Percentiles rank a stretch among this genome's conserved stretches.
These are phyloP conservation scores for Sparidentex hasta DNA, from an alignment of 2,797 vertebrate genomes.

Conservation along the genomic window DNA sequence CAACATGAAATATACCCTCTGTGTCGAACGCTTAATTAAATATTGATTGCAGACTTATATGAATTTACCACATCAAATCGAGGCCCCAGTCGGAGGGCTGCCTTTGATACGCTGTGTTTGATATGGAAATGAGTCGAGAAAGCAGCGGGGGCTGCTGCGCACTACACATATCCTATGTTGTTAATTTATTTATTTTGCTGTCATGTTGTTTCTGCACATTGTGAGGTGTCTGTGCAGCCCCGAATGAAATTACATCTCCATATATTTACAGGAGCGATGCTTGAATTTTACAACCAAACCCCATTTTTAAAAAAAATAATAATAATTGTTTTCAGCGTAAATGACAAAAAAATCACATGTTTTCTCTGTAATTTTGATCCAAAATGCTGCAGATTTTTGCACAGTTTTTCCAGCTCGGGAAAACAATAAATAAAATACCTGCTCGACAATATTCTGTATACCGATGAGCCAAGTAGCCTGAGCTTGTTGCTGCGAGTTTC, in stretches of 20 bases:
- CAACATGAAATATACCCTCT: slow-evolving; percentile 80
- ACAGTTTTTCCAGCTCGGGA: slow-evolving; percentile 70
- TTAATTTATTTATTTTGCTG: slow-evolving; percentile 84
- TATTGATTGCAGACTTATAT: slow-evolving; percentile 86
- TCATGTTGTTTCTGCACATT: slow-evolving; percentile 74
- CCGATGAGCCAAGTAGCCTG: slow-evolving; percentile 59
- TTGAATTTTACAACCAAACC: slow-evolving; percentile 41
- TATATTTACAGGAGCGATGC: slow-evolving; percentile 52
- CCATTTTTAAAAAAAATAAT: neutral
- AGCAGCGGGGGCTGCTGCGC: slow-evolving; percentile 73
- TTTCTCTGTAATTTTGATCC: slow-evolving; percentile 57
- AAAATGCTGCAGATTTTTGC: slow-evolving; percentile 83
- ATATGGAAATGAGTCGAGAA: slow-evolving; percentile 83
- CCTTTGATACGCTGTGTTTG: slow-evolving; percentile 79
- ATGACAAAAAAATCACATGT: slow-evolving; percentile 9
- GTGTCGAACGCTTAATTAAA: slow-evolving; percentile 85
- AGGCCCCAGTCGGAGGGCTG: slow-evolving; percentile 75
- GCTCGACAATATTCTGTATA: slow-evolving; percentile 60
- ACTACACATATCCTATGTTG: slow-evolving; percentile 78
- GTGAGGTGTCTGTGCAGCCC: slow-evolving; percentile 53
- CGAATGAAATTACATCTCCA: slow-evolving; percentile 52
- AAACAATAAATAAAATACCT: slow-evolving; percentile 50
- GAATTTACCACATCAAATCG: slow-evolving; percentile 83
- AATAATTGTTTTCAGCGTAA: slow-evolving; percentile 23
- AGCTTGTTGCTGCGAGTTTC: slow-evolving; percentile 64